phyloP scores from a whole-genome alignment of 2,113 vertebrate genomes.

The Geothlypis trichas region DNA sequence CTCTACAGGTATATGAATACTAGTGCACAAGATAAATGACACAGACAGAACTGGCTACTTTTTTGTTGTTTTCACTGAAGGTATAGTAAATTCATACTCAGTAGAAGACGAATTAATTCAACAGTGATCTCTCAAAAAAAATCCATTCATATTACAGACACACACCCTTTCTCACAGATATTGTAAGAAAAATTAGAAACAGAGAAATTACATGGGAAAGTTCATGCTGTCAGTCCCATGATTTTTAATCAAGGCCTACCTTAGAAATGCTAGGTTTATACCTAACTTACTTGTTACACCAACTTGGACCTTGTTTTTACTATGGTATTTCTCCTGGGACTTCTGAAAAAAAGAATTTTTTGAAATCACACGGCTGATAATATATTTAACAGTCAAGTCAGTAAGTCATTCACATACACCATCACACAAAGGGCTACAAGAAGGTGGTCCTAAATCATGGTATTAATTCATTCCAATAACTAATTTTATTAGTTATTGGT shows the following conservation, averaged over 20 bases:
- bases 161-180: neutral
- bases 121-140: neutral
- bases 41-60: neutral
- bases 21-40: neutral
- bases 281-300: slow-evolving; percentile 87
- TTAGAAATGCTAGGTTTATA: neutral
- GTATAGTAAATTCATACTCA: neutral
- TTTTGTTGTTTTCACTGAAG: neutral
- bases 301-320: slow-evolving; percentile 81
- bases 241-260: neutral
- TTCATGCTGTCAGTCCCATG: neutral
- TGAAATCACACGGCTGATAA: neutral
- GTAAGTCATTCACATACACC: neutral
- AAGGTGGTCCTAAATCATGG: neutral
- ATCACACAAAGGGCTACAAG: neutral
- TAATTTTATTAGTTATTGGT: neutral
- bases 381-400: neutral
- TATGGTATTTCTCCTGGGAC: slow-evolving; percentile 83
- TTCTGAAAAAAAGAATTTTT: slow-evolving; percentile 77
- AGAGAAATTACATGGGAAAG: neutral
- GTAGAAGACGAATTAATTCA: neutral
- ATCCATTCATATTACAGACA: neutral
- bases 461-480: neutral
- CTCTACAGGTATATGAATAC: neutral
- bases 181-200: neutral